Evolutionary conservation across 2,797 vertebrate species (phyloP).

Genomic region (Potorous gilbertii): DNA sequence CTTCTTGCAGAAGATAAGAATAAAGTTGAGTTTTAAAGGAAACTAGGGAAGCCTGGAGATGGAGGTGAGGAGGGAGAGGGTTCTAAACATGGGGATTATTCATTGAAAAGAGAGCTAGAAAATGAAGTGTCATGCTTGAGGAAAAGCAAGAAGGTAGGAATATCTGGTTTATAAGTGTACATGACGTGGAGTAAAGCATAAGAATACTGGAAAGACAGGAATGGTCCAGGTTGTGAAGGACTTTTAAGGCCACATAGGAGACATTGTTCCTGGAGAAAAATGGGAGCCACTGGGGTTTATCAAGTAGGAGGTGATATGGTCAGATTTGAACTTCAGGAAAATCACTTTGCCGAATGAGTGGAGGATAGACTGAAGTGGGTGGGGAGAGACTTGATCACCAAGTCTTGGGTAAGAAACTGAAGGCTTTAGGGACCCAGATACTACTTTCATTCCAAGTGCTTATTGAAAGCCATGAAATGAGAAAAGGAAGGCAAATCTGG

Average conservation of each 20-base stretch:
- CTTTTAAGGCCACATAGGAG: neutral
- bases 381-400: neutral
- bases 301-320: neutral
- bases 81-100: neutral
- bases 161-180: too few species aligned
- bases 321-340: neutral
- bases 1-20: neutral
- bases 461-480: neutral
- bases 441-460: neutral
- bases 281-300: neutral
- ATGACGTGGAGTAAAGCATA: too few species aligned
- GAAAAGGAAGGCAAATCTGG: neutral
- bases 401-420: neutral
- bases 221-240: neutral
- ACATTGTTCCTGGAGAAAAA: neutral
- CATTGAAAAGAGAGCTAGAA: neutral
- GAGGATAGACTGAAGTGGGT: neutral
- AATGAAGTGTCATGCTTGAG: neutral
- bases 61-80: neutral
- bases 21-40: neutral
- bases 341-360: neutral
- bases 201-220: neutral
- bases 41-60: neutral
- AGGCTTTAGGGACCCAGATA: neutral
- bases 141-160: neutral